Evolutionary conservation across 1,140 invertebrate species (phyloP).

Genomic region (Stegodyphus dumicola): DNA sequence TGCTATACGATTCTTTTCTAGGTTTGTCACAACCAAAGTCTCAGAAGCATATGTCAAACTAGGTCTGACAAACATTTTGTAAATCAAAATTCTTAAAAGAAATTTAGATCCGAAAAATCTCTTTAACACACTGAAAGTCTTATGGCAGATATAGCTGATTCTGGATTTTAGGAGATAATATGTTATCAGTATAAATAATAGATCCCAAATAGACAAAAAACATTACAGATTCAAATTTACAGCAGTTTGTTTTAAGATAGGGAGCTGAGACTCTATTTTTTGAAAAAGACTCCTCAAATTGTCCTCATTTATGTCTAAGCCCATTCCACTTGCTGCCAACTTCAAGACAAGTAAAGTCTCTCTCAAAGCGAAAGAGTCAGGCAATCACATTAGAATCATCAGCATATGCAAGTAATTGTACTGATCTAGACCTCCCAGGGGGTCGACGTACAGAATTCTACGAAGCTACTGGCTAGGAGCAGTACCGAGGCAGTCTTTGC

Average conservation of each 20-base stretch:
- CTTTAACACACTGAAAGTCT: not conserved
- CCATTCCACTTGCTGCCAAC: not conserved
- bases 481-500: too few species aligned
- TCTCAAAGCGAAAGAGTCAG: not conserved
- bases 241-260: not conserved
- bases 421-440: too few species aligned
- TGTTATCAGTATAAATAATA: not conserved
- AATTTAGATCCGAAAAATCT: not conserved
- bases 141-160: not conserved
- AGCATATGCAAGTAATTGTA: not conserved
- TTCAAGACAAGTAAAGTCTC: not conserved
- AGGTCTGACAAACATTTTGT: not conserved
- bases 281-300: not conserved
- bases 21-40: too few species aligned
- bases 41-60: not conserved
- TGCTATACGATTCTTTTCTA: too few species aligned
- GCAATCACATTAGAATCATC: not conserved
- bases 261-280: not conserved
- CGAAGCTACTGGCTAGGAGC: too few species aligned
- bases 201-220: not conserved
- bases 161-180: not conserved
- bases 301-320: not conserved
- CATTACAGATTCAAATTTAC: conserved; percentile 1
- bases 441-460: too few species aligned
- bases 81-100: not conserved